phyloP scores from a whole-genome alignment of 2,888 invertebrate species.

The Hemicrepidius hirtus region DNA sequence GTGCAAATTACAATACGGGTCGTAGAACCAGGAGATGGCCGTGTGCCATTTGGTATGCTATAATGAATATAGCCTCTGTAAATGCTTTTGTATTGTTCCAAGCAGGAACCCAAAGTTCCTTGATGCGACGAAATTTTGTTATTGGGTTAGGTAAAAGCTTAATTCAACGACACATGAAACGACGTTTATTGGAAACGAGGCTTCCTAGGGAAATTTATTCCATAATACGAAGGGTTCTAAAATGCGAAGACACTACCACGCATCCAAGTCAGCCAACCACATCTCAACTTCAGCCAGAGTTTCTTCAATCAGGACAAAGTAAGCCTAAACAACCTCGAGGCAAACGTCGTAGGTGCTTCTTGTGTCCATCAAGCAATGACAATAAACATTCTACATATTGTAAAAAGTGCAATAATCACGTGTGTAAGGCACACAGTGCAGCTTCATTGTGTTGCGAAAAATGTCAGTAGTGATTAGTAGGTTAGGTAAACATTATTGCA shows the following conservation, averaged over 20 bases:
- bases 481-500: background rate
- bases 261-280: no score
- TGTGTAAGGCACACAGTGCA: no score
- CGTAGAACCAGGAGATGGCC: conserved; percentile 7
- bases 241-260: conserved; percentile 1
- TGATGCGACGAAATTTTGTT: background rate
- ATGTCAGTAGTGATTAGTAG: background rate
- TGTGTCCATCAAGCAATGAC: background rate
- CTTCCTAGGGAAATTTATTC: background rate
- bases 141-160: background rate
- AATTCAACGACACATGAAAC: background rate
- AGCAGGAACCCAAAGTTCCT: background rate
- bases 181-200: background rate
- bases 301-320: no score
- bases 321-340: no score
- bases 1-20: background rate
- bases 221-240: background rate
- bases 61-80: background rate
- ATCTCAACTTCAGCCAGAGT: no score
- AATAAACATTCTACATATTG: no score
- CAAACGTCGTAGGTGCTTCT: conserved; percentile 2
- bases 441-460: no score
- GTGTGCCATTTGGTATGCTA: conserved; percentile 19
- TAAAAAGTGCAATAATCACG: no score
- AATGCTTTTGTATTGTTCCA: background rate